These are phyloP conservation scores for Anneissia japonica DNA, from an alignment of 35 echinoderm and acorn worm genomes.

Conservation along the genomic window DNA sequence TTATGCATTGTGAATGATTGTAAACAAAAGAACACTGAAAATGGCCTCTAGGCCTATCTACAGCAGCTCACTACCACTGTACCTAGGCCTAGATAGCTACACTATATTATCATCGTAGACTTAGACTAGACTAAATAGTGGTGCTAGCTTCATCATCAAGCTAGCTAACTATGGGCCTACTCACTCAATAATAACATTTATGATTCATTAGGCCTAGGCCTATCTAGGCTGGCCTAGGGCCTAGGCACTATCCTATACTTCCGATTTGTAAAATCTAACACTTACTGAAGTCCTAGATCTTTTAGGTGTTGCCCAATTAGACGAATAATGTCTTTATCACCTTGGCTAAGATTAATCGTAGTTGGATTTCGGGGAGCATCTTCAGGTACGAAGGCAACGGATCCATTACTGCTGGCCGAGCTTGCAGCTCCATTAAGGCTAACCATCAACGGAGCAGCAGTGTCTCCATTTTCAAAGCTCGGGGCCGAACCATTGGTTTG, in stretches of 20 bases:
- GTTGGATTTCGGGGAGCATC: not conserved
- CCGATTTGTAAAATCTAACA: not conserved
- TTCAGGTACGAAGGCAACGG: not conserved
- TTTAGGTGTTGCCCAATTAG: conserved; percentile 93
- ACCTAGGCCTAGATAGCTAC: no score
- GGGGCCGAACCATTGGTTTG: conserved; percentile 53
- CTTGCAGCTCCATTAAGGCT: not conserved
- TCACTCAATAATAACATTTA: no score
- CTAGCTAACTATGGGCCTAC: no score
- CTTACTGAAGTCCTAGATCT: conserved; percentile 86
- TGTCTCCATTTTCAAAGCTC: conserved; percentile 88
- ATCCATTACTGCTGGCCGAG: not conserved
- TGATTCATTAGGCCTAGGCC: not conserved
- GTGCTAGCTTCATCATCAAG: no score
- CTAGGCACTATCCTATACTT: not conserved
- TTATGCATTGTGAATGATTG: no score
- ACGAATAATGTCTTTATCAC: conserved; percentile 86
- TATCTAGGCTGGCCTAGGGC: not conserved
- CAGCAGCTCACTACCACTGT: no score
- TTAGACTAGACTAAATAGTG: no score
- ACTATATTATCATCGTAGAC: no score
- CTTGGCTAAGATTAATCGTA: not conserved
- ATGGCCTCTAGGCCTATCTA: no score
- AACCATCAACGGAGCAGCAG: not conserved
- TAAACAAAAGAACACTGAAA: no score